Base-by-base conservation (phyloP, 2,888 invertebrate species). In the Ctenicera cuprea region DNA sequence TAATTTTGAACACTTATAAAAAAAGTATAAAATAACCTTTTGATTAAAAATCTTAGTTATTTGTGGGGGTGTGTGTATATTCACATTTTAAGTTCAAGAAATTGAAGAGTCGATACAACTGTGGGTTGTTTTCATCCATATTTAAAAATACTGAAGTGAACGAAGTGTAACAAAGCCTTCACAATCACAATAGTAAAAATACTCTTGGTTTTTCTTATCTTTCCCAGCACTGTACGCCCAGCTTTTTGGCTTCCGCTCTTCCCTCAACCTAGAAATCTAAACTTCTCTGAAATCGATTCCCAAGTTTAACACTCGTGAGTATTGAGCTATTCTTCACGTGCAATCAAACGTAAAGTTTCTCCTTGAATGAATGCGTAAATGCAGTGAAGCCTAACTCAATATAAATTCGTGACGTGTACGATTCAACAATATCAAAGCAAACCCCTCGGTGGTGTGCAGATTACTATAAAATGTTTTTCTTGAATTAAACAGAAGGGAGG, bases 331-430 rank as follows among this genome's bases (percentile, higher is more conserved):
- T 84, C 83, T 85, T 84, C 85, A 84, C 82, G 83, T 83, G 84
- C 85, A 85, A 84, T 85, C 85, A 83, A 80, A 84, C 86, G 85
- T 84, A 81, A 83, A 85, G 79, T 83, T 85, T 85, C 84, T 82
- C 84, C 83, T 82, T 83, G 85, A 85, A 82, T 80, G 83, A 81
- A 80, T 84, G 83, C 82, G 82, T 83, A 83, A 84, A 83, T 83
- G 81, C 80, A 81, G 79, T 81, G 79, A 80, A 78, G 75, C 72
- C 74, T 74, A 75, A 77, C 71, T 73, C 70, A 75, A 76, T 75
- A 71, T 74, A 74, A 74, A 71, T 71, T 74, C 70, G 69, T 65
- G 65, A 64, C 64, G 70, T 74, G 48, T 65, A 62, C 69, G 38
- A 50, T 62, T 69, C 33, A 16, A 43, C 33, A 12, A 38, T 43